Percentiles rank a stretch among this genome's conserved stretches.
These are phyloP conservation scores for Ruditapes philippinarum DNA, from an alignment of 1,140 invertebrate species.

Conservation along the genomic window DNA sequence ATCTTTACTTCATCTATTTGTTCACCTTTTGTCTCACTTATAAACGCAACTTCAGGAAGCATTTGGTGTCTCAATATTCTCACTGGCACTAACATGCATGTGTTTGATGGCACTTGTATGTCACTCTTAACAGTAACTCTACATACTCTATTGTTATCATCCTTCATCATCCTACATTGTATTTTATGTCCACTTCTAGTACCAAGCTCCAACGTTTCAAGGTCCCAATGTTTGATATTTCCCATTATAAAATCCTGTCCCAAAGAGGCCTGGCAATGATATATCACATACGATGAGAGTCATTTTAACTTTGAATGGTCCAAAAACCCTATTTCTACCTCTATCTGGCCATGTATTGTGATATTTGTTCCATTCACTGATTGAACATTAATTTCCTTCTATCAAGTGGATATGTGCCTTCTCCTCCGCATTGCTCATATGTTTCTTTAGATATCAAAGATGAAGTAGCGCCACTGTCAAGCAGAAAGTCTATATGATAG, in stretches of 20 bases:
- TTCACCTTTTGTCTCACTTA: background rate
- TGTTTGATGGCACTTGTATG: background rate
- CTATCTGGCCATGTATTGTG: background rate
- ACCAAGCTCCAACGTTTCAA: background rate
- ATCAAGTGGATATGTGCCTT: no score
- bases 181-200: background rate
- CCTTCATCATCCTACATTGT: background rate
- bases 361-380: background rate
- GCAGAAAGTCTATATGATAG: background rate
- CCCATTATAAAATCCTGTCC: slow-evolving; percentile 38
- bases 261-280: background rate
- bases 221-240: background rate
- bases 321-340: background rate
- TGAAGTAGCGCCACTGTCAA: background rate
- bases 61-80: background rate
- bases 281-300: slow-evolving; percentile 3
- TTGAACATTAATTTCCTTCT: no score
- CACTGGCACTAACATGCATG: background rate
- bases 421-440: background rate
- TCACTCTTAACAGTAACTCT: background rate
- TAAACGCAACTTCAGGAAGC: background rate
- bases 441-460: slow-evolving; percentile 10
- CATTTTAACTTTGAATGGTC: background rate
- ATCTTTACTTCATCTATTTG: background rate
- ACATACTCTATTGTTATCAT: background rate